A percentile compares a stretch with the other conserved stretches of the same genome.
These are phyloP conservation scores for Pangasius mekongensis DNA, from an alignment of 2,797 vertebrate species.

Conservation along the genomic window DNA sequence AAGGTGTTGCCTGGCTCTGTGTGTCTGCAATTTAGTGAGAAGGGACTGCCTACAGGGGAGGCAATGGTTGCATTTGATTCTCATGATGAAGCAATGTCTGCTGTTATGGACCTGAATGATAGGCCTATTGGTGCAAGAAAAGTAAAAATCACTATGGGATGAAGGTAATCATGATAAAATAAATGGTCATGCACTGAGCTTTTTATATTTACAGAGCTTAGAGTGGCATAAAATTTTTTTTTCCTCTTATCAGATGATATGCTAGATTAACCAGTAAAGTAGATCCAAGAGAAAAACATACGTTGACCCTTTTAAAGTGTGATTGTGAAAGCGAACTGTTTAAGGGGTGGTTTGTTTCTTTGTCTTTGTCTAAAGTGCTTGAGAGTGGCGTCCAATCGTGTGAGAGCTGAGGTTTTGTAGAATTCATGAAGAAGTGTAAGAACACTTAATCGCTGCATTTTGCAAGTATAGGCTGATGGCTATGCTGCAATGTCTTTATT, in stretches of 20 bases:
- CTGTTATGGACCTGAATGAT: constrained; percentile 97
- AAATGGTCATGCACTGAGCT: not conserved
- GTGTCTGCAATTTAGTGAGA: constrained; percentile 95
- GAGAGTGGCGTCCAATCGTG: constrained; percentile 53
- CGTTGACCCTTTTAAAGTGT: constrained; percentile 17
- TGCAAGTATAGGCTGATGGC: constrained; percentile 52
- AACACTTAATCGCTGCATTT: constrained; percentile 28
- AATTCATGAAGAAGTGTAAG: constrained; percentile 38
- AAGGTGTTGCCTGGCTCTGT: constrained; percentile 95
- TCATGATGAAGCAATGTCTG: constrained; percentile 93
- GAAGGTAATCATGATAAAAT: constrained; percentile 53
- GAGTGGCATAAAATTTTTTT: constrained; percentile 14
- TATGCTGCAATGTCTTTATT: constrained; percentile 60
- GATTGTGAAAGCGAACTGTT: constrained; percentile 22
- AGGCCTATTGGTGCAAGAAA: constrained; percentile 97
- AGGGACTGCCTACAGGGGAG: constrained; percentile 96
- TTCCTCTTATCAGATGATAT: constrained; percentile 7
- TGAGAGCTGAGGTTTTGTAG: constrained; percentile 54
- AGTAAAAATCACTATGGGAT: constrained; percentile 95
- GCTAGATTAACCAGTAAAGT: not conserved
- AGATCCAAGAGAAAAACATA: not conserved
- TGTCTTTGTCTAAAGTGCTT: constrained; percentile 54
- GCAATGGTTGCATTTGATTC: constrained; percentile 99
- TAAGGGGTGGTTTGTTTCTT: constrained; percentile 31
- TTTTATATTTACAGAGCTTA: not conserved